These are phyloP conservation scores for Alethe diademata DNA, from an alignment of 2,113 vertebrate species.

Conservation along the genomic window DNA sequence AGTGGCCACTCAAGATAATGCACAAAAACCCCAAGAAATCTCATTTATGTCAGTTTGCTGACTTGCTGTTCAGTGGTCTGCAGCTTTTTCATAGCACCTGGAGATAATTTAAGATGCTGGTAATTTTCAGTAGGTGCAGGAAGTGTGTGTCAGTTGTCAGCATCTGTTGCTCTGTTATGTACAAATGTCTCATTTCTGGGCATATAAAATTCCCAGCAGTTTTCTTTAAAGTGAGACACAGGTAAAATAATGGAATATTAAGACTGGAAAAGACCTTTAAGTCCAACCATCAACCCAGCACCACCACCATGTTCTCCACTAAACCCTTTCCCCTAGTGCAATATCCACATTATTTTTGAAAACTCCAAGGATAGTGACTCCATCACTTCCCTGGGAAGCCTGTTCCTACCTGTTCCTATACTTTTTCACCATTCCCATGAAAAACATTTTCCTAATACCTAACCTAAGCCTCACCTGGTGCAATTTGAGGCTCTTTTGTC, in stretches of 20 bases:
- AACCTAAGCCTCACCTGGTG: background rate
- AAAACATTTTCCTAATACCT: background rate
- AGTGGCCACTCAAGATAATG: background rate
- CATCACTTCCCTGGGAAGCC: background rate
- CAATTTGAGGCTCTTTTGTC: background rate
- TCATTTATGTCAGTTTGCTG: background rate
- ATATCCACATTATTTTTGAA: background rate
- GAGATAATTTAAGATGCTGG: background rate
- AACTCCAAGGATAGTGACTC: background rate
- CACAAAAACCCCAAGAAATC: background rate
- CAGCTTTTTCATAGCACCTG: background rate
- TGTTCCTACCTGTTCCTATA: background rate
- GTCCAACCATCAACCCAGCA: background rate
- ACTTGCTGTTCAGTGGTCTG: background rate
- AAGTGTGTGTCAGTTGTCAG: background rate
- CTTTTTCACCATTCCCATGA: background rate
- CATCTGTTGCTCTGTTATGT: background rate
- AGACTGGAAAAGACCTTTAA: background rate
- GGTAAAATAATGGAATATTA: background rate
- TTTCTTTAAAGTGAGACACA: background rate
- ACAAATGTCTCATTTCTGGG: constrained; percentile 18
- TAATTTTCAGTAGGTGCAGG: background rate
- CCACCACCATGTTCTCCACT: background rate
- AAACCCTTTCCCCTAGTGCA: background rate
- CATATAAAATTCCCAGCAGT: background rate